These are phyloP conservation scores for Brachionichthys hirsutus DNA, from an alignment of 2,113 vertebrate species.

Conservation along the genomic window DNA sequence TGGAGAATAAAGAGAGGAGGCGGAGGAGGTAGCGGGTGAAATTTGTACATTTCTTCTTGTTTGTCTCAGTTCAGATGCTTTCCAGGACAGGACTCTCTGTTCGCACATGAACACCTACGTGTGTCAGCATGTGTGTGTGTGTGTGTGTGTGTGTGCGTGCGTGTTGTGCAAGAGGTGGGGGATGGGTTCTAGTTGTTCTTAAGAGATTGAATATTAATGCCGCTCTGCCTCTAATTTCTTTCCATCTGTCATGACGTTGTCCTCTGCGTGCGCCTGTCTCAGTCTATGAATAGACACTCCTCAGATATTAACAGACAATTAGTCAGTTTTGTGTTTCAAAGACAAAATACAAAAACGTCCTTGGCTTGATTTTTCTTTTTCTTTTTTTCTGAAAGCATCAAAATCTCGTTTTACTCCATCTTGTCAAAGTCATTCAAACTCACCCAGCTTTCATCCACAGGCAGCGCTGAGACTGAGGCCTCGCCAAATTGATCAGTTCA, in stretches of 20 bases:
- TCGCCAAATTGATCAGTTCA: conserved; percentile 49
- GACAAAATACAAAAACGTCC: conserved; percentile 56
- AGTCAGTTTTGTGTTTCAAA: conserved; percentile 61
- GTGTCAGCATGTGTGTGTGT: background rate
- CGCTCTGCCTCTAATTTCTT: conserved; percentile 74
- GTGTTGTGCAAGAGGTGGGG: conserved; percentile 44
- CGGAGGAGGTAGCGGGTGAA: conserved; percentile 33
- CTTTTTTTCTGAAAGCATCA: conserved; percentile 59
- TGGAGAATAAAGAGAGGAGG: background rate
- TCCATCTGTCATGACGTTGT: conserved; percentile 74
- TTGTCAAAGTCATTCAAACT: conserved; percentile 64
- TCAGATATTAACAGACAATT: conserved; percentile 70
- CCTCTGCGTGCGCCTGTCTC: conserved; percentile 43
- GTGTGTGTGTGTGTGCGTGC: conserved; percentile 12
- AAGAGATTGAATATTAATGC: conserved; percentile 66
- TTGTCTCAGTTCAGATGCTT: conserved; percentile 42
- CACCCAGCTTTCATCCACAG: conserved; percentile 48
- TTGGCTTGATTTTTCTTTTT: conserved; percentile 48
- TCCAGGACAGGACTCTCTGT: conserved; percentile 40
- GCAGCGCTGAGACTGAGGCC: conserved; percentile 38
- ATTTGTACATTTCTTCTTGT: conserved; percentile 49
- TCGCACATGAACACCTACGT: background rate
- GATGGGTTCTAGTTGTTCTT: conserved; percentile 40
- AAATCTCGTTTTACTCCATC: conserved; percentile 53
- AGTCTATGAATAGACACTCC: conserved; percentile 58